Base-by-base conservation (phyloP, 23 tunicate species). In the Botrylloides violaceus region DNA sequence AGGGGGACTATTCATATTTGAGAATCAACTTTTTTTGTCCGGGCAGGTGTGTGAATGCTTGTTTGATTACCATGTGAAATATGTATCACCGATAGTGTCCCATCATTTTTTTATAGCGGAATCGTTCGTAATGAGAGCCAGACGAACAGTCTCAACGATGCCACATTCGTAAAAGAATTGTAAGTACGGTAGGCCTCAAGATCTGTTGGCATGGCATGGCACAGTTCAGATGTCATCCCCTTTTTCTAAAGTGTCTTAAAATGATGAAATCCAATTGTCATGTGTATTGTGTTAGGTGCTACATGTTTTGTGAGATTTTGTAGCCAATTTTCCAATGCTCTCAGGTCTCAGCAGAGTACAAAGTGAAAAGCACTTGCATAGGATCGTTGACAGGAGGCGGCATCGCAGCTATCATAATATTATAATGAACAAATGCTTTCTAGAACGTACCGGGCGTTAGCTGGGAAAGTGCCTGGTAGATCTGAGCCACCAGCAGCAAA, bases 11-110 rank as follows among this genome's bases (percentile, higher is more conserved):
- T 59, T 80, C 88, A 21, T 93, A 93, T 77, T 66, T 93, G 36
- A 72, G 98, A 49, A 77, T 93, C 89, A 93, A 93, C 85, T 93
- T 93, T 58, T 86, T 81, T 76, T 86, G 92, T 53, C 98, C 98
- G 6, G 98, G 98, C 58, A 83, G 90, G 97, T 83, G 21, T 34
- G 78, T 70, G 12, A 20, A 28, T 64, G 0, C 30, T 6, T 23
- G 22, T 60, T 0, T 24, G 55, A 47, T 47, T 12, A 47, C 18
- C 55, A 47, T 12, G 55, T 18, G 18, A 12, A 18, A 12, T 18
- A 47, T 12, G 15, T 47, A 12, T 47, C 18, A 47, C 55, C n/a
- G n/a, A n/a, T 4, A 4, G 5, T 58, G 62, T 3, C 62, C 3
- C 12, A 9, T 58, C 23, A 3, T 58, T 30, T 27, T 1, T 18